Base-by-base conservation (phyloP, 1,140 invertebrate species). In the Bombus haemorrhoidalis region DNA sequence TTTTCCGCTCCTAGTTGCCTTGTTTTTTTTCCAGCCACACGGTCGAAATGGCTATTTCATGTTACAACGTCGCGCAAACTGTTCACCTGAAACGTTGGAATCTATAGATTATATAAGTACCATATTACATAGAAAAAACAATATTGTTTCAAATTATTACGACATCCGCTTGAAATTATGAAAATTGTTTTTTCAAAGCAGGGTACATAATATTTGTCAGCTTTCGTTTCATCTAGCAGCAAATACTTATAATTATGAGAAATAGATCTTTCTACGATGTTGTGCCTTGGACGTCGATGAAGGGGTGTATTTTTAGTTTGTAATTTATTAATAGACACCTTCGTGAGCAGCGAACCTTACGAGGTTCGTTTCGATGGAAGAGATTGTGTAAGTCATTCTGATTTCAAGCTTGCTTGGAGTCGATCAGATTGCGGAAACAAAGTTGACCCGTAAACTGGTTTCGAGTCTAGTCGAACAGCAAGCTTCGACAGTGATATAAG, bases 281-380 rank as follows among this genome's bases (percentile, higher is more conserved):
- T 41, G 34, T 28, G 15, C 13, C 25, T 37, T 53, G 28, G 12
- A 72, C 25, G 47, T 43, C 10, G 71, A 8, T 32, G 18, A 34
- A 32, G 25, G 22, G 22, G 18, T 62, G 64, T 82, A 82, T 82
- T 82, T 76, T 71, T 37, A 79, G 47, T 57, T 10, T 9, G 22
- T 66, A 32, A 74, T n/a, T 82, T 64, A 82, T 79, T 71, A 25
- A 28, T 69, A 78, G 34, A 79, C 39, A 39, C 22, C 6, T 57
- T 59, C 43, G 81, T 71, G 53, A 47, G 32, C 57, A 32, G 53
- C 28, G 8, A 53, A 59, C 28, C 39, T 41, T 18, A 5, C 13
- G 28, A 28, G 68, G 15, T 34, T 18, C 53, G 82, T n/a, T 34
- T 34, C 18, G 53, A 78, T 71, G 39, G 41, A 62, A 62, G n/a